Base-by-base conservation (phyloP, 2,113 vertebrate species). In the Scophthalmus maximus region DNA sequence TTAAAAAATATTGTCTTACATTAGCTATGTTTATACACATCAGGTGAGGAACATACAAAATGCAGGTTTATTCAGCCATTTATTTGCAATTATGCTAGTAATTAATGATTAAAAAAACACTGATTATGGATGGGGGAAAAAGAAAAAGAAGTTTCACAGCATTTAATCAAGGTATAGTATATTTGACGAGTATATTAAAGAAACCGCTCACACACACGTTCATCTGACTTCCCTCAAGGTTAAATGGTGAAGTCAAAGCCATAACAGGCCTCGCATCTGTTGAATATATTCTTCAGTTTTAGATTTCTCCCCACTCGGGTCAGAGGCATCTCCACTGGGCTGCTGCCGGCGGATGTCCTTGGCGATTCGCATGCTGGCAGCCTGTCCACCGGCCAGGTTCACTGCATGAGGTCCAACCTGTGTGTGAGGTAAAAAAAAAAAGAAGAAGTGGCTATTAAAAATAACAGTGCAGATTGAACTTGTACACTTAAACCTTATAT, bases 341-440 rank as follows among this genome's bases (percentile, higher is more conserved):
- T 78, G 51, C 14, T 64, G 84, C 15, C 22, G 49, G 1, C 22
- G 15, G 50, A 95, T 91, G 80, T 91, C 82, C 27, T 87, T 91
- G 11, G 90, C 77, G 23, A 95, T 95, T 22, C 94, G 82, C 47
- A 84, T 44, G 57, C 92, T 91, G 23, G 93, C 89, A n/a, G 93
- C 94, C 73, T 94, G 94, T 67, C 92, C 94, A 1, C 94, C 94
- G 18, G 94, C 94, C n/a, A 95, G 87, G 77, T 95, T 95, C 5
- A 94, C 87, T 14, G 94, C 93, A 82, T 94, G 94, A 81, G 93
- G 93, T 55, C 93, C 94, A 25, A 94, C 83, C 94, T 94, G 79
- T 42, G 27, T 6, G 29, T 30, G 68, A 5, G 60, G 9, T 32
- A 10, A 5, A 32, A 8, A 6, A 23, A 20, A 9, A 6, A 15